Base-by-base conservation (phyloP, 2,797 vertebrate genomes). In the Dendrocincla tyrannina region DNA sequence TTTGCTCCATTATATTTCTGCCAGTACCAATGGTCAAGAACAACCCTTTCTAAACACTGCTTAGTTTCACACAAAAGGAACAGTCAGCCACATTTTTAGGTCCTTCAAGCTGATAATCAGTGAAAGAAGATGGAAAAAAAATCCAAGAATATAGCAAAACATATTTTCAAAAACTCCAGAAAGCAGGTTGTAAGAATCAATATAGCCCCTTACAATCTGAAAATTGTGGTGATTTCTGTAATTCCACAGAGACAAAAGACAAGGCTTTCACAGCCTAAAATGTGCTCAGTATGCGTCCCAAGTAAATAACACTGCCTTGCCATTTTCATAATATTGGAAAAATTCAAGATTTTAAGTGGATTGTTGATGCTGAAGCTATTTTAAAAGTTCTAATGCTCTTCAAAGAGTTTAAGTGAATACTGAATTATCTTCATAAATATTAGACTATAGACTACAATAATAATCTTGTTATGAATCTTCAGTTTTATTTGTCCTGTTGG, bases 341-440 rank as follows among this genome's bases (percentile, higher is more conserved):
- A 86, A 55, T 6, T 49, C 32, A 52, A 47, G n/a, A 70, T 41
- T 90, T 73, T 25, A 88, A 79, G 50, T 8, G 55, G 33, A 63
- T 39, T 89, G 20, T 89, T 94, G 47, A 64, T 52, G 70, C 7
- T 52, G 11, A 14, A 81, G 47, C 20, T 77, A 46, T 79, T 85
- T 91, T 42, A 55, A 35, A 80, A 87, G 62, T 94, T 81, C 72
- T 53, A 95, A 91, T 64, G 60, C 42, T 85, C 19, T 92, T 58
- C 59, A 47, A 93, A 96, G 46, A 88, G 41, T 56, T 78, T 79
- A 72, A 91, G 33, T 42, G 60, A 93, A 59, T 35, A 77, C 17
- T 25, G 52, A 94, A 91, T 93, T 93, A 73, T 52, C 60, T 89
- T 85, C 87, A 75, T 79, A 90, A 92, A 91, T 81, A 75, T 73